Base-by-base conservation (phyloP, 2,888 invertebrate genomes). In the Pristionchus arcanus region DNA sequence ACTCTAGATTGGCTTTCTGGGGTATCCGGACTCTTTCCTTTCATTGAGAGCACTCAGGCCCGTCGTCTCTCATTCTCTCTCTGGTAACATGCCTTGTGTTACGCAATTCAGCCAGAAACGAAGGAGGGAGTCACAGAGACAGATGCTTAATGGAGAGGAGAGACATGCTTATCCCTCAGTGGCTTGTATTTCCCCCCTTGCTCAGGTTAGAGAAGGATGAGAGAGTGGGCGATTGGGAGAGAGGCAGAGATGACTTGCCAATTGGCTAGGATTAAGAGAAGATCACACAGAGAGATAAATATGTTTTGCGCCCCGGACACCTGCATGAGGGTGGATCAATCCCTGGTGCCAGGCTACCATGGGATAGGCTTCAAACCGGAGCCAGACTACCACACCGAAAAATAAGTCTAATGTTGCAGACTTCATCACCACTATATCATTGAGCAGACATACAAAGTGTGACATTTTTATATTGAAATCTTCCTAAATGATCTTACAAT, bases 11-110 rank as follows among this genome's bases (percentile, higher is more conserved):
- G 42, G 74, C 74, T 74, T 74, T 74, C 74, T 74, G 74, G 74
- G 74, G 77, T 77, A 77, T 77, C 77, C 77, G 42, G 77, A 77
- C 42, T 37, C 77, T 34, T 34, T 59, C 90, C 83, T 90, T 89
- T 90, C 77, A 90, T 71, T 25, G 81, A 63, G 49, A 74, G 74
- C 66, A 66, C 66, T 66, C 66, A 66, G 5, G 7, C 66, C 15
- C 74, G n/a, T n/a, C 74, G 42, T 49, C 42, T 49, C 42, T 49
- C 42, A 49, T 49, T 49, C 42, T 49, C 42, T 74, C 77, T 42
- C 77, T 42, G 37, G 77, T 77, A 77, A 77, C 77, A 77, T 77
- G 77, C 77, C 77, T 77, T 77, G 77, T 77, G 77, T 77, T 77
- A 77, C 77, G 77, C 77, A 77, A 77, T 77, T 77, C 77, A 77